Base-by-base conservation (phyloP, 2,113 vertebrate genomes). In the Butorides virescens region DNA sequence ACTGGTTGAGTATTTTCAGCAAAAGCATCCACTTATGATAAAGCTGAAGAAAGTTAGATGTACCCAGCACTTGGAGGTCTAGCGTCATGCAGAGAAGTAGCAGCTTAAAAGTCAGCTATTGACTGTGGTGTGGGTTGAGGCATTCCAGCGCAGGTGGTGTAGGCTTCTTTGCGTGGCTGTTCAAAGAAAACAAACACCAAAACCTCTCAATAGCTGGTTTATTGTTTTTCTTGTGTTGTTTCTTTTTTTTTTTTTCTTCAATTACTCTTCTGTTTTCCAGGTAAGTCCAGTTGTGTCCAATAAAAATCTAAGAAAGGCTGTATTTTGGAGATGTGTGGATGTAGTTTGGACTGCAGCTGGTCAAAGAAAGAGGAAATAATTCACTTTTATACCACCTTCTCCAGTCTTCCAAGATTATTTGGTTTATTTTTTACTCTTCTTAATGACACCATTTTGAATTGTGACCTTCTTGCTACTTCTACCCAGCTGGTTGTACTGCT, bases 151-250 rank as follows among this genome's bases (percentile, higher is more conserved):
- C n/a, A 74, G 76, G 68, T 88, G 63, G 16, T 58, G 46, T 19
- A 49, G 55, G 32, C 36, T 79, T 55, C 22, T 80, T 83, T 49
- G 44, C 68, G 58, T 61, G 36, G 18, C 90, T 94, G 11, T 42
- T 96, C 17, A 65, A 92, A 90, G 77, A 49, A 94, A 91, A 82
- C 68, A 91, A 91, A 92, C 37, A 77, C 17, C 30, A 65, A 63
- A 77, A 46, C 20, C 34, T 94, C 49, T 94, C 25, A 68, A 9
- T 53, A 44, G 46, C 47, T 47, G 27, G 2, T 25, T 92, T 75
- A 29, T 42, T 82, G 23, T 55, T 72, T 78, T 39, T 37, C 59
- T 66, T 77, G 7, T 5, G 1, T 9, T 15, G 4, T 26, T 5
- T 21, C 15, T 19, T 15, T 15, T 30, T 2, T 44, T 6, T 50